Conservation (phyloP, 2,888 invertebrate species). For the Margaritifera margaritifera region DNA sequence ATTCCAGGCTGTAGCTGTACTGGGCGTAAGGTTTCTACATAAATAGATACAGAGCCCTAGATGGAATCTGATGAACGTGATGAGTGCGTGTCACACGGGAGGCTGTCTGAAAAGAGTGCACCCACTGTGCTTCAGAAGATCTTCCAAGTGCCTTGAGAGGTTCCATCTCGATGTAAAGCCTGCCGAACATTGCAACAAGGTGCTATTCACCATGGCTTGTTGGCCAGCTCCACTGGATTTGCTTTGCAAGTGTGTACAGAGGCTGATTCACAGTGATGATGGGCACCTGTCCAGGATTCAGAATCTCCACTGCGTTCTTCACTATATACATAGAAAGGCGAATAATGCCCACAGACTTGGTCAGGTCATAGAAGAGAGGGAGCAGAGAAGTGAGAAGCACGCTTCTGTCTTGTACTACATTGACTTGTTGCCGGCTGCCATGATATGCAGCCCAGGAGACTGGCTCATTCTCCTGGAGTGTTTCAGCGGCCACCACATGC, state of each 20-base stretch:
- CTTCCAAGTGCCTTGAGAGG: background rate
- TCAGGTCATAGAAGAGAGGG: background rate
- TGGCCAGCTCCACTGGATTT: background rate
- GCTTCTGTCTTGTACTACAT: background rate
- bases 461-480: background rate
- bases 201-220: background rate
- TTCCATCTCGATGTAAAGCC: background rate
- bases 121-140: background rate
- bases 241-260: background rate
- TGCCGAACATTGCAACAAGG: background rate
- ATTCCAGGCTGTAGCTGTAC: no score
- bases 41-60: background rate
- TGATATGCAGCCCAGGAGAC: background rate
- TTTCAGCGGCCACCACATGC: background rate
- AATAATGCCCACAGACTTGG: background rate
- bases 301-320: background rate
- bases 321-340: background rate
- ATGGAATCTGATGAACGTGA: background rate
- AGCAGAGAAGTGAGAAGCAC: background rate
- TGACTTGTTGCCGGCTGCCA: background rate
- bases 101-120: background rate
- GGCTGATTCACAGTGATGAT: background rate
- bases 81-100: background rate
- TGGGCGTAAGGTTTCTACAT: background rate
- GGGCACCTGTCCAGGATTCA: background rate